These are phyloP conservation scores for Yponomeuta evonymella DNA, from an alignment of 2,888 invertebrate genomes.

Conservation along the genomic window DNA sequence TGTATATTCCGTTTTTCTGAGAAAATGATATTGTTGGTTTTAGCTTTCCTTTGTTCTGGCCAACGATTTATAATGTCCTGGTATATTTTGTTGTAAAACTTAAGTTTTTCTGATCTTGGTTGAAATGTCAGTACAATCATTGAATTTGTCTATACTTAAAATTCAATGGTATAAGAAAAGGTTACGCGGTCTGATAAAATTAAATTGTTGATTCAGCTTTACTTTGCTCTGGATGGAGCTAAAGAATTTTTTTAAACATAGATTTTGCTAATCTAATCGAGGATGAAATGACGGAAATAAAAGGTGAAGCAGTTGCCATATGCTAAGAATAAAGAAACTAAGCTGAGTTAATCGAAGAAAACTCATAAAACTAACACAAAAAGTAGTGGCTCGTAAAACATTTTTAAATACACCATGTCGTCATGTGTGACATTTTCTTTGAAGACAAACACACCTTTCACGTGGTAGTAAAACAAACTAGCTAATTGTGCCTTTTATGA, in stretches of 20 bases:
- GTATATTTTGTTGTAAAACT: not conserved
- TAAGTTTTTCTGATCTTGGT: not conserved
- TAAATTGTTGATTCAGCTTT: too few relatives aligned
- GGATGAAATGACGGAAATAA: too few relatives aligned
- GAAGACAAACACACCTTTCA: slow-evolving; percentile 55
- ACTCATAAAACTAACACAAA: not conserved
- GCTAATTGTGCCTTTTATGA: slow-evolving; percentile 69
- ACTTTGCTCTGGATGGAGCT: too few relatives aligned
- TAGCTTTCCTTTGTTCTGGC: not conserved
- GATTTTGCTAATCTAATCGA: too few relatives aligned
- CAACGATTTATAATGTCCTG: not conserved
- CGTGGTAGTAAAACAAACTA: slow-evolving; percentile 59
- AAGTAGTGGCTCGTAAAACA: not conserved
- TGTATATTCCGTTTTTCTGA: not conserved
- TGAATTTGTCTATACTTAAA: too few relatives aligned
- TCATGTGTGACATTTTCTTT: slow-evolving; percentile 50
- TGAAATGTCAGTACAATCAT: too few relatives aligned
- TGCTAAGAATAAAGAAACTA: not conserved
- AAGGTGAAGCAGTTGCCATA: not conserved
- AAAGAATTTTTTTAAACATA: too few relatives aligned
- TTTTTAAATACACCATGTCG: not conserved
- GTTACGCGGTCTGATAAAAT: too few relatives aligned
- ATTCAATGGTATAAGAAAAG: too few relatives aligned
- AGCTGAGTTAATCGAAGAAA: not conserved
- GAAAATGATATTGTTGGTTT: slow-evolving; percentile 1